phyloP scores from a whole-genome alignment of 1,140 invertebrate genomes.

The Gryon sp. region DNA sequence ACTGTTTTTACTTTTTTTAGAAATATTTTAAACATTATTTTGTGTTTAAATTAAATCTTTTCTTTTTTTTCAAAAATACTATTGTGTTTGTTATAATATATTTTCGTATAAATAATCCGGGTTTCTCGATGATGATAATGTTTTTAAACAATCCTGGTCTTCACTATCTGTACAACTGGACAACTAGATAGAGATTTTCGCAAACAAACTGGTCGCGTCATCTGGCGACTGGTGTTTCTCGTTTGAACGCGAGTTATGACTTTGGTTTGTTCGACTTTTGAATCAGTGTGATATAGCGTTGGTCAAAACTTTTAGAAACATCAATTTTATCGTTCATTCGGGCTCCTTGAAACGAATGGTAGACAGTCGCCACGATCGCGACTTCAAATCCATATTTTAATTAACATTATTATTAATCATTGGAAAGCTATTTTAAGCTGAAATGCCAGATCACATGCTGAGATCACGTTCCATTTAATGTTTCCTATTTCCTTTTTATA shows the following conservation, averaged over 20 bases:
- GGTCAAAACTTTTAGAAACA: too few species aligned
- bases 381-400: constrained; percentile 32
- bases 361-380: not conserved
- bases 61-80: too few species aligned
- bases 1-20: too few species aligned
- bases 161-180: constrained; percentile 22
- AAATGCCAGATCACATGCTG: constrained; percentile 12
- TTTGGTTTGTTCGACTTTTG: constrained; percentile 7
- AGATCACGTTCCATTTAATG: constrained; percentile 7
- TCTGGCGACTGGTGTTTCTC: not conserved
- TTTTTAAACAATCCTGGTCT: too few species aligned
- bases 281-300: too few species aligned
- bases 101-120: too few species aligned
- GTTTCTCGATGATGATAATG: not conserved
- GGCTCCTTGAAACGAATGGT: too few species aligned
- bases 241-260: not conserved
- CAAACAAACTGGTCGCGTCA: constrained; percentile 10
- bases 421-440: constrained; percentile 8
- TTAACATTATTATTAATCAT: constrained; percentile 6
- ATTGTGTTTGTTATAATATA: too few species aligned
- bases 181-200: constrained; percentile 69
- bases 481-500: too few species aligned
- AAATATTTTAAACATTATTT: too few species aligned
- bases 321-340: not conserved
- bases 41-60: too few species aligned